Conservation (phyloP, 1,140 invertebrate species). For the Caenorhabditis elegans region DNA sequence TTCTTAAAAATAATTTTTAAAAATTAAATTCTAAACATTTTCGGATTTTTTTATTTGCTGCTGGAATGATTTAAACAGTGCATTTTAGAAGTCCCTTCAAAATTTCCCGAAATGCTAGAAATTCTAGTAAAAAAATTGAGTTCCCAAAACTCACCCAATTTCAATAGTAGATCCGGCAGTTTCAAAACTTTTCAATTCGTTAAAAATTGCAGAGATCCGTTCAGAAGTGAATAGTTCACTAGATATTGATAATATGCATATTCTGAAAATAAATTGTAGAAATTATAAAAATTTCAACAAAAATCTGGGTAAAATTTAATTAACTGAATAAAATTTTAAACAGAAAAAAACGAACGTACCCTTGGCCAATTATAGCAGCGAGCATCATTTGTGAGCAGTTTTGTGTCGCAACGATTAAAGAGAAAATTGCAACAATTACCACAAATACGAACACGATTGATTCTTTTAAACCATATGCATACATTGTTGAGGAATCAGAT, state of each 20-base stretch:
- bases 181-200: not conserved
- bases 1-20: too few relatives aligned
- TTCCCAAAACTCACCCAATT: not conserved
- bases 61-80: too few relatives aligned
- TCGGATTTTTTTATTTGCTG: too few relatives aligned
- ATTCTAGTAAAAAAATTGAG: not conserved
- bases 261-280: not conserved
- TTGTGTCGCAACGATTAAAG: not conserved
- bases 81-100: too few relatives aligned
- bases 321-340: too few relatives aligned
- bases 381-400: not conserved
- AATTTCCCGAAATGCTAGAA: too few relatives aligned
- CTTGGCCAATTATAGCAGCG: not conserved
- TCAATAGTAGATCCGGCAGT: not conserved
- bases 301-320: too few relatives aligned
- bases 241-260: constrained; percentile 14
- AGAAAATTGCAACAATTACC: not conserved
- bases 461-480: not conserved
- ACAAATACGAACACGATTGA: not conserved
- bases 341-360: not conserved
- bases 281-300: too few relatives aligned
- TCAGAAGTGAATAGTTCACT: not conserved
- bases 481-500: not conserved
- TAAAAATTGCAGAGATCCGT: not conserved
- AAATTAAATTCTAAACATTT: too few relatives aligned